These are phyloP conservation scores for Molossus molossus DNA, from an alignment of 2,797 vertebrate genomes.

Conservation along the genomic window DNA sequence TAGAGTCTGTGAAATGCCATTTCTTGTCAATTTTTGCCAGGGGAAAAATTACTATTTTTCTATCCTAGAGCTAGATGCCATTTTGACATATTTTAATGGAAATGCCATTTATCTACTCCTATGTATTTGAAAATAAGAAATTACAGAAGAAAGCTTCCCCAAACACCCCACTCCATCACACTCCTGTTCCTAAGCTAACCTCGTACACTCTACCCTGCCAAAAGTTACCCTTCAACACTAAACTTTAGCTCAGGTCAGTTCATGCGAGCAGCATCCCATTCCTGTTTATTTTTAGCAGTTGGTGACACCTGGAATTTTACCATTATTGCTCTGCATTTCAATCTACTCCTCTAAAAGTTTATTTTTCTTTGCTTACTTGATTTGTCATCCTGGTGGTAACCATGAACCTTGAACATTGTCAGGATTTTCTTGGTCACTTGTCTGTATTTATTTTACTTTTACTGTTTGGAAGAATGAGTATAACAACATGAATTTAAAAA, in stretches of 20 bases:
- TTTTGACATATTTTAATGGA: constrained; percentile 75
- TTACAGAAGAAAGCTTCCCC: background rate
- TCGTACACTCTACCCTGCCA: background rate
- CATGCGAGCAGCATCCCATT: background rate
- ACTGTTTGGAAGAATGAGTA: background rate
- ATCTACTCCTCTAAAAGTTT: background rate
- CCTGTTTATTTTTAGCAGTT: background rate
- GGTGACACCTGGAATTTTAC: background rate
- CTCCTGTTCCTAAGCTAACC: background rate
- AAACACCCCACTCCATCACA: background rate
- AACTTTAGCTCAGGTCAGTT: background rate
- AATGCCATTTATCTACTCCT: constrained; percentile 49
- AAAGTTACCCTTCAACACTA: background rate
- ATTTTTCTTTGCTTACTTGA: background rate
- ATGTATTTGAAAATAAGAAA: constrained; percentile 64
- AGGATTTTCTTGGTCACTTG: background rate
- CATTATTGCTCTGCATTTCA: background rate
- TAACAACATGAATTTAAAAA: background rate
- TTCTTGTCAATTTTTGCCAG: constrained; percentile 53
- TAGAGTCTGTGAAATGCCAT: constrained; percentile 18
- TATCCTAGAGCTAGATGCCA: background rate
- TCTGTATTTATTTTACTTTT: background rate
- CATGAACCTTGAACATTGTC: background rate
- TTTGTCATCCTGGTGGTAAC: background rate
- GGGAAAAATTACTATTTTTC: constrained; percentile 60